A percentile compares a stretch with the other conserved stretches of the same genome.
phyloP scores from a whole-genome alignment of 2,888 invertebrate species.

The Napeogenes sylphis region DNA sequence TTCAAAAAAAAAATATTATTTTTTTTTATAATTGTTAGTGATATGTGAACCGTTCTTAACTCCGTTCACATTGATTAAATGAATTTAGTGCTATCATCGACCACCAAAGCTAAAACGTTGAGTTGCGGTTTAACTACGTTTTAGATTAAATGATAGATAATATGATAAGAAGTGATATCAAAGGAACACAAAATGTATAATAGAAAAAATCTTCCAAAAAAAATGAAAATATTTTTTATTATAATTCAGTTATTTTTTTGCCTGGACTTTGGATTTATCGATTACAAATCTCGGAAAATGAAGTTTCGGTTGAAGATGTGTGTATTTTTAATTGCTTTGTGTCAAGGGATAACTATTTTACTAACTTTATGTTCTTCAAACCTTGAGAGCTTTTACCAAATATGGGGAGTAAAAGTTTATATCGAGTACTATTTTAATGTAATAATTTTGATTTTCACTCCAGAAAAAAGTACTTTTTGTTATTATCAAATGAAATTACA shows the following conservation, averaged over 20 bases:
- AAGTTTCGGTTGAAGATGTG: not conserved
- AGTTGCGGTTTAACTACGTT: too few relatives aligned
- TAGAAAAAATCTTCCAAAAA: not conserved
- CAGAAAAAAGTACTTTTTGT: not conserved
- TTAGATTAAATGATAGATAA: not conserved
- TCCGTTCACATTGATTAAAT: too few relatives aligned
- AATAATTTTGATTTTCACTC: constrained; percentile 4
- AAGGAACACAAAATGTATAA: not conserved
- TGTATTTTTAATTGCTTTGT: not conserved
- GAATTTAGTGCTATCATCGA: too few relatives aligned
- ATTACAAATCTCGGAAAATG: not conserved
- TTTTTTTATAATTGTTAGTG: too few relatives aligned
- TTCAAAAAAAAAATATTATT: too few relatives aligned
- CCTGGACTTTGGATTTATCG: constrained; percentile 1
- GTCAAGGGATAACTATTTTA: not conserved
- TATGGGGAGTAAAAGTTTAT: not conserved
- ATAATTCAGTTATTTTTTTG: not conserved
- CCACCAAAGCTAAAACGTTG: too few relatives aligned
- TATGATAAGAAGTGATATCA: not conserved
- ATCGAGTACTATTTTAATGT: not conserved
- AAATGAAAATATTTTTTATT: constrained; percentile 3
- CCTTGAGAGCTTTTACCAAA: not conserved
- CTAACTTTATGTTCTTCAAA: not conserved
- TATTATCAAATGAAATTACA: constrained; percentile 5
- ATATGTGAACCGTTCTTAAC: too few relatives aligned